Percentiles rank a stretch among this genome's conserved stretches.
Conservation (phyloP, 2,888 invertebrate genomes). For the Leucophenga montana region DNA sequence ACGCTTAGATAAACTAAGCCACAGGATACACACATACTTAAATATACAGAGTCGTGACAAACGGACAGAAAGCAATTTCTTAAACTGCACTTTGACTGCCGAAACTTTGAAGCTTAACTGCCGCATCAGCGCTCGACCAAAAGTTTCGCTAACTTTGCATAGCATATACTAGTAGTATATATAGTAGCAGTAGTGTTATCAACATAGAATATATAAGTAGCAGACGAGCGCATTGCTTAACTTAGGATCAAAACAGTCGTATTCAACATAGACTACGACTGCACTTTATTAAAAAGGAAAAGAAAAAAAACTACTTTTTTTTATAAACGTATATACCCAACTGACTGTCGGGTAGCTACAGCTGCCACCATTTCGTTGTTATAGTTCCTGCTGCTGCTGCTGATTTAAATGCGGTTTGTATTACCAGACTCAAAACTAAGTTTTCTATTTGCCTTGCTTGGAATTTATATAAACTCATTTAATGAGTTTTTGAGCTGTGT, state of each 20-base stretch:
- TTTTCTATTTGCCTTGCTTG: constrained; percentile 23
- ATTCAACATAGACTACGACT: constrained; percentile 35
- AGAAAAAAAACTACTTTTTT: constrained; percentile 38
- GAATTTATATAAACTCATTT: constrained; percentile 60
- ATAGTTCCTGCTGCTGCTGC: neutral
- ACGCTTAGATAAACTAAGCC: neutral
- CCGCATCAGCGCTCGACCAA: neutral
- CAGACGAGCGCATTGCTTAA: too few species aligned
- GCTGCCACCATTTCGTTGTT: too few species aligned
- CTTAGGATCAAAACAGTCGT: constrained; percentile 16
- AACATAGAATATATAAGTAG: too few species aligned
- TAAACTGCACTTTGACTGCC: constrained; percentile 29
- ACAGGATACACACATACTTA: neutral
- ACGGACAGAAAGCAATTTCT: constrained; percentile 10
- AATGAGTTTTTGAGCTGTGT: constrained; percentile 53
- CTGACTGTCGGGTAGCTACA: too few species aligned
- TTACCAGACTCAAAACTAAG: neutral
- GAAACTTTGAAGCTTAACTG: too few species aligned
- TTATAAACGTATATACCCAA: too few species aligned
- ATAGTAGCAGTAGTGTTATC: too few species aligned
- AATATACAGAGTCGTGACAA: neutral
- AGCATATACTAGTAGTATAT: neutral
- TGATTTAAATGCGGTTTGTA: neutral
- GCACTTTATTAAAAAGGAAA: constrained; percentile 45
- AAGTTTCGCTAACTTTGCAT: neutral